These are phyloP conservation scores for Misgurnus anguillicaudatus DNA, from an alignment of 2,113 vertebrate species.

Conservation along the genomic window DNA sequence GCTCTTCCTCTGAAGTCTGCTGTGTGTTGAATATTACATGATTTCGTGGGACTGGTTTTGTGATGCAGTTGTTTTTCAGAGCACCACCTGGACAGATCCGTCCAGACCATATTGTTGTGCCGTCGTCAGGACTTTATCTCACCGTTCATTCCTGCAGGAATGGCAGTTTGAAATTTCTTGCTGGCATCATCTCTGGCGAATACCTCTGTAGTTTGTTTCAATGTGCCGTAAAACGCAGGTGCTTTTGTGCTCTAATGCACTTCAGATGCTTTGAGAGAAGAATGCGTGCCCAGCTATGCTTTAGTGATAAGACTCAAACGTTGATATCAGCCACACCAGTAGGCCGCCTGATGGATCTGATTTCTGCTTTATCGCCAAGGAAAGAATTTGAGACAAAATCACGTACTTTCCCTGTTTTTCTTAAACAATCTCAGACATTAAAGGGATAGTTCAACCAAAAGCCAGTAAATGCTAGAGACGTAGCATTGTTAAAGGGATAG, in stretches of 20 bases:
- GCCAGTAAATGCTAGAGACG: too few relatives aligned
- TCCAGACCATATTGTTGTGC: not conserved
- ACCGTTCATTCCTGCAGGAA: not conserved
- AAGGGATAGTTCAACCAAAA: not conserved
- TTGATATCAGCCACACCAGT: slow-evolving; percentile 16
- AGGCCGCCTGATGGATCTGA: slow-evolving; percentile 14
- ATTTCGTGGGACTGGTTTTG: slow-evolving; percentile 10
- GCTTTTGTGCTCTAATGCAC: slow-evolving; percentile 37
- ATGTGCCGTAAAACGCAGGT: slow-evolving; percentile 23
- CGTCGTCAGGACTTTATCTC: not conserved
- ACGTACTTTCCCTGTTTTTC: not conserved
- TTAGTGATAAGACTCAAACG: slow-evolving; percentile 29
- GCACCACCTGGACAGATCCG: not conserved
- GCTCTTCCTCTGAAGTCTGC: not conserved
- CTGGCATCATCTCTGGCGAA: not conserved
- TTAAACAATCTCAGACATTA: not conserved
- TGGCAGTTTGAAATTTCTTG: slow-evolving; percentile 1
- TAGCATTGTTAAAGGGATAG: too few relatives aligned
- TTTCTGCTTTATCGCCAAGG: slow-evolving; percentile 11
- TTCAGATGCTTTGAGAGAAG: slow-evolving; percentile 10
- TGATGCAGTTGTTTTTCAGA: not conserved
- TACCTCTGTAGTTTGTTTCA: slow-evolving; percentile 20
- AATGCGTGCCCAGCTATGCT: not conserved
- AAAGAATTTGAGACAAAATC: slow-evolving; percentile 16
- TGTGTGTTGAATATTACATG: slow-evolving; percentile 23